Evolutionary conservation across 2,888 invertebrate genomes (phyloP), one percentile per base, ranked within the genome.

Genomic region (Drymonia ruficornis): DNA sequence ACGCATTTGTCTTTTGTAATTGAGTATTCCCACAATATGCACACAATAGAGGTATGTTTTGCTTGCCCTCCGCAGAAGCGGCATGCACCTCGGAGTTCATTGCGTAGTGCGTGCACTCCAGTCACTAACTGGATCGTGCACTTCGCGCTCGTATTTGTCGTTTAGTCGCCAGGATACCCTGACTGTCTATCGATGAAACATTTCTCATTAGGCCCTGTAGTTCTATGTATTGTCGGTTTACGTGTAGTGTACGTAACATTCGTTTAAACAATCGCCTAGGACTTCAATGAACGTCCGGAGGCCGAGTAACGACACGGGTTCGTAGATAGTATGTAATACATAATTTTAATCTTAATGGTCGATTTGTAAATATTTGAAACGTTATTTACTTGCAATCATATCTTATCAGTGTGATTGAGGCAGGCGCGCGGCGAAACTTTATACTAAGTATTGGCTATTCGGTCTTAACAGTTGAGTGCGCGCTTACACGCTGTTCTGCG

Each of bases 21-120:
- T 67, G 68, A 83, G 66, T 85, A 84, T 91, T 91, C 91, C 84
- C 91, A 91, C 86, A 86, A 81, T 56, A 66, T 74, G 69, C 63
- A 70, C 74, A 89, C 89, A 90, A 89, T 89, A 75, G 84, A 84
- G 74, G 81, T 81, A 80, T 86, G 87, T 89, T 89, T 87, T 83
- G 82, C 78, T 69, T 70, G 81, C 81, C 81, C 81, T 81, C 80
- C 71, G 79, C 70, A 71, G 73, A 70, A 76, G 74, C 72, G 76
- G 74, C 78, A 69, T 59, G 64, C 63, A 65, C 50, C 63, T 64
- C 65, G 64, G 62, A 70, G 70, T 68, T 72, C 64, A 76, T 76
- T 80, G 78, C 72, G 77, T 80, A 68, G 65, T 63, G 62, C 56
- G 61, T 34, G 4, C 34, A 47, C 68, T 67, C 54, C 72, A 90